Conservation (phyloP, 2,888 invertebrate species). For the Hermodice carunculata region DNA sequence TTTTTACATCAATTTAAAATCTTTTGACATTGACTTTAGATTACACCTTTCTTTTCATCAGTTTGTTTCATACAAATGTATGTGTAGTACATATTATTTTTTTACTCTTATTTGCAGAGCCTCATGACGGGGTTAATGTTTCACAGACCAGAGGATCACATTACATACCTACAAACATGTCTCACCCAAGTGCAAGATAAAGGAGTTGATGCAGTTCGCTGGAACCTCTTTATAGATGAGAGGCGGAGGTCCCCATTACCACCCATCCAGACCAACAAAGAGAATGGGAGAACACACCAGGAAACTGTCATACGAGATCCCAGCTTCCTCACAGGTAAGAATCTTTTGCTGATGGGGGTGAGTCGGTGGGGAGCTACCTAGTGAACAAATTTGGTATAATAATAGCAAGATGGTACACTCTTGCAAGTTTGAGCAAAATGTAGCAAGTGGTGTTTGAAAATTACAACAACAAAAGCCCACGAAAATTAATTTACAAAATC, state of each 20-base stretch:
- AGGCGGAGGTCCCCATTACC: constrained; percentile 62
- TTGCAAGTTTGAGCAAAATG: too few relatives aligned
- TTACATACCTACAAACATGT: constrained; percentile 64
- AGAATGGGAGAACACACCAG: too few relatives aligned
- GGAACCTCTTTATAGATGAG: constrained; percentile 67
- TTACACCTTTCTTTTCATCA: too few relatives aligned
- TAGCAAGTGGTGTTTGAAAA: too few relatives aligned
- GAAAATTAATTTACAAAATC: too few relatives aligned
- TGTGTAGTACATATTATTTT: neutral
- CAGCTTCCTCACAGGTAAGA: constrained; percentile 18
- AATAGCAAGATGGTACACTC: too few relatives aligned
- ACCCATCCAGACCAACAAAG: constrained; percentile 47
- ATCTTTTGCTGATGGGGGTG: neutral
- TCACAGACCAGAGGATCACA: constrained; percentile 70
- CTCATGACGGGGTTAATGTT: constrained; percentile 73
- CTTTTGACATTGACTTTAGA: too few relatives aligned
- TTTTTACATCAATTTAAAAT: too few relatives aligned
- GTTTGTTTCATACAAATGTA: too few relatives aligned
- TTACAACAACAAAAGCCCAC: too few relatives aligned
- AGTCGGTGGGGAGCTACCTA: too few relatives aligned
- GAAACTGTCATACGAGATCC: neutral
- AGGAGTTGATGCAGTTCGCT: constrained; percentile 57
- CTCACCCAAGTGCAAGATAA: constrained; percentile 60
- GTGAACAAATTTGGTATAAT: too few relatives aligned
- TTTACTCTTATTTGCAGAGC: constrained; percentile 61